Base-by-base conservation (phyloP, 2,797 vertebrate species). In the Rhinella marina region DNA sequence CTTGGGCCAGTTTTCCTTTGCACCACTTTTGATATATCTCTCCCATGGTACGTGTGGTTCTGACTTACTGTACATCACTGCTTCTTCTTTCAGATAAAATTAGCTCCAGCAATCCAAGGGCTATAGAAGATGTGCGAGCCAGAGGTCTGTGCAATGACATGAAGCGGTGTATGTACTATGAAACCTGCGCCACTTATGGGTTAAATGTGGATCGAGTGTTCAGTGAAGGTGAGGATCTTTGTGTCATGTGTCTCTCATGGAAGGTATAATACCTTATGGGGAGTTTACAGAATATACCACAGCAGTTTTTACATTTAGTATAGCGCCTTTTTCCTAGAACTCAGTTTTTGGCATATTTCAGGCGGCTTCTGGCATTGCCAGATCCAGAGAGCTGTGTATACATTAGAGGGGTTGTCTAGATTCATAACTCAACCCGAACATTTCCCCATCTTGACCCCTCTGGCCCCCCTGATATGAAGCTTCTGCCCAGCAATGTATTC, bases 171-270 rank as follows among this genome's bases (percentile, higher is more conserved):
- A 96, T 96, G 83, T 98, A 98, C 93, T 98, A 97, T 1, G 97
- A 98, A 93, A 98, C 97, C 29, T 98, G 97, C 0, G 97, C 97
- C 0, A 98, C 97, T 0, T 98, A 98, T 0, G 97, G 97, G 66
- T 96, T 98, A 91, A 98, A 98, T 0, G 97, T 98, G 23, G 98
- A 98, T 92, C 91, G 97, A 25, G 97, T 98, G 92, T 98, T 98
- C 94, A 97, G 94, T 1, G 97, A 98, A 90, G 97, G 97, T 97
- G 88, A 84, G 90, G 21, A 32, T 2, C 41, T 77, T 25, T 25
- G 25, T 54, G 32, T 75, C 21, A 23, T 75, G 50, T 19, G 4
- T 50, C 25, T 68, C 14, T 72, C 23, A 14, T 25, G 5, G 21
- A n/a, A 13, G n/a, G 23, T 77, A 54, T 23, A 32, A 32, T 32